phyloP scores from a whole-genome alignment of 2,797 vertebrate genomes.

The Cyprinella venusta region DNA sequence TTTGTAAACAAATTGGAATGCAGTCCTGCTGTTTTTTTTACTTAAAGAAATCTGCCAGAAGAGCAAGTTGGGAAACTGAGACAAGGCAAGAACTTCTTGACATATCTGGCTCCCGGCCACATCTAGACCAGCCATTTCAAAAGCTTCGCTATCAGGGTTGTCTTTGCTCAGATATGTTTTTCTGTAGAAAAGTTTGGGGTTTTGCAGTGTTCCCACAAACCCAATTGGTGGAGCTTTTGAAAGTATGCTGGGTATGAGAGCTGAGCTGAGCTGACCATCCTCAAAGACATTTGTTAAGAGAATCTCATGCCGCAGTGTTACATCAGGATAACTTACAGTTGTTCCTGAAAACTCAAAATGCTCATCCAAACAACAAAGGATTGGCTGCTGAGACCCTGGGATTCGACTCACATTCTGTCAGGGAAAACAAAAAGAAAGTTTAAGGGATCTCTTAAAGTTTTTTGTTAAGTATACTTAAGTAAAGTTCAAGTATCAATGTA shows the following conservation, averaged over 20 bases:
- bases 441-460: not conserved
- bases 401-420: not conserved
- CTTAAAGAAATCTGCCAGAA: slow-evolving; percentile 12
- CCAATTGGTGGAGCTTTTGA: not conserved
- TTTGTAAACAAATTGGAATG: not conserved
- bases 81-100: slow-evolving; percentile 23
- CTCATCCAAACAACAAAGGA: not conserved
- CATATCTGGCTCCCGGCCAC: slow-evolving; percentile 15
- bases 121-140: slow-evolving; percentile 13
- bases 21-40: slow-evolving; percentile 10
- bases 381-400: not conserved
- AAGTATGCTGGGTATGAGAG: slow-evolving; percentile 6
- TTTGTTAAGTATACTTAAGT: not conserved
- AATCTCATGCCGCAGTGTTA: not conserved
- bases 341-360: slow-evolving; percentile 9
- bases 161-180: slow-evolving; percentile 12
- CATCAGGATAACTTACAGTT: slow-evolving; percentile 9
- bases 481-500: not conserved
- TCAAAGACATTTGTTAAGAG: slow-evolving; percentile 10
- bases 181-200: not conserved
- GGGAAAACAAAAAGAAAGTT: not conserved
- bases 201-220: slow-evolving; percentile 13
- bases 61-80: not conserved
- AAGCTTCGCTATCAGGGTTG: not conserved
- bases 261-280: slow-evolving; percentile 13